Base-by-base conservation (phyloP, 2,797 vertebrate genomes). In the Acridotheres tristis region DNA sequence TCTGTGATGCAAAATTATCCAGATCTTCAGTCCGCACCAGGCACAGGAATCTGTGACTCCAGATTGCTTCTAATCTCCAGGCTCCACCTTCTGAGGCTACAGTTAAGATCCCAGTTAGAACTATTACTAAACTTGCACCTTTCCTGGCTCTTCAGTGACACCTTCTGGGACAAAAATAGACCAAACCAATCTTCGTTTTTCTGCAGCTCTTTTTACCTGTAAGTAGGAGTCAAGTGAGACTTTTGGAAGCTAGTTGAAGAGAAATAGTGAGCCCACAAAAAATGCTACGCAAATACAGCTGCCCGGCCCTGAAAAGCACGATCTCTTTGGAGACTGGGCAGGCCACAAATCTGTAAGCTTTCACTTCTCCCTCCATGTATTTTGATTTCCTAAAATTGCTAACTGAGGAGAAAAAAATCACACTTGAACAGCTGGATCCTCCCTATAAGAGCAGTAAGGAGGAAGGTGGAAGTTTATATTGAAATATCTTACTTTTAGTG, bases 111-210 rank as follows among this genome's bases (percentile, higher is more conserved):
- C 21, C 58, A 68, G 59, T 47, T 54, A 71, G 71, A 53, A 42
- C 21, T 43, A 11, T 32, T 61, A 16, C 57, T 38, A 73, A 85
- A 80, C 27, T 22, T n/a, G 8, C 62, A 84, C 38, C 36, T 92
- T 93, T 79, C 65, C 84, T 73, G 63, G 94, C 88, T 96, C 94
- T 83, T 80, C 87, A 96, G 85, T 95, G 97, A 97, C 95, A 96
- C 65, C 95, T 97, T 93, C 93, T 96, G 96, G 94, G 76, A 79
- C 27, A 78, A 91, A 85, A 92, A 57, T n/a, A 87, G 57, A 87
- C 45, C 30, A 63, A 89, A 16, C 4, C 10, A 45, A 5, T 58
- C 45, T 71, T 13, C 11, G 3, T 3, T 25, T 71, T 88, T 63
- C 74, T 78, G 76, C 80, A 77, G 83, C 65, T 85, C 55, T 53